Evolutionary conservation across 2,888 invertebrate genomes (phyloP).

Genomic region (Perizoma flavofasciatum): DNA sequence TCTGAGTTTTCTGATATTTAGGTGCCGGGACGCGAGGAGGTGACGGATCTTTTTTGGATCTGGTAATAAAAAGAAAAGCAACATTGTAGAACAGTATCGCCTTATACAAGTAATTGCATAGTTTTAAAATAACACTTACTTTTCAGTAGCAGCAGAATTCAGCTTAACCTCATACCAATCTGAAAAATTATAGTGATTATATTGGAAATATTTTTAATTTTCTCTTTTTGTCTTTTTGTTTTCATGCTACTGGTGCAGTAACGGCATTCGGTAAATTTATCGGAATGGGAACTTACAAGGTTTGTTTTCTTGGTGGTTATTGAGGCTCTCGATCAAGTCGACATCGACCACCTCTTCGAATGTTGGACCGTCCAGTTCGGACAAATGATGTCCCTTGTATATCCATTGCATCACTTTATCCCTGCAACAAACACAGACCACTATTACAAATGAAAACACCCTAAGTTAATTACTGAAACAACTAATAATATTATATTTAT

Average conservation of each 20-base stretch:
- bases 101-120: too few relatives aligned
- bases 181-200: too few relatives aligned
- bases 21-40: slow-evolving; percentile 83
- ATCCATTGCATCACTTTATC: slow-evolving; percentile 85
- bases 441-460: not conserved
- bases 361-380: slow-evolving; percentile 81
- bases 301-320: slow-evolving; percentile 22
- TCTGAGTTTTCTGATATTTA: slow-evolving; percentile 44
- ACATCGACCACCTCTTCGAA: slow-evolving; percentile 78
- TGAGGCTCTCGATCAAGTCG: slow-evolving; percentile 71
- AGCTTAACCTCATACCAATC: too few relatives aligned
- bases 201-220: too few relatives aligned
- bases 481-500: too few relatives aligned
- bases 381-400: slow-evolving; percentile 86
- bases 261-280: too few relatives aligned
- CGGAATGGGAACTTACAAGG: slow-evolving; percentile 43
- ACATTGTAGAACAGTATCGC: not conserved
- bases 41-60: slow-evolving; percentile 72
- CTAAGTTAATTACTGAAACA: too few relatives aligned
- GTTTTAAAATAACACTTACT: slow-evolving; percentile 6
- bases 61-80: not conserved
- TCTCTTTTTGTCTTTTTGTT: too few relatives aligned
- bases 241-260: too few relatives aligned
- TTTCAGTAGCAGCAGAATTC: not conserved
- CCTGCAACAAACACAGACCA: slow-evolving; percentile 50